These are phyloP conservation scores for Fissipunctia ypsillon DNA, from an alignment of 2,888 invertebrate species.

Conservation along the genomic window DNA sequence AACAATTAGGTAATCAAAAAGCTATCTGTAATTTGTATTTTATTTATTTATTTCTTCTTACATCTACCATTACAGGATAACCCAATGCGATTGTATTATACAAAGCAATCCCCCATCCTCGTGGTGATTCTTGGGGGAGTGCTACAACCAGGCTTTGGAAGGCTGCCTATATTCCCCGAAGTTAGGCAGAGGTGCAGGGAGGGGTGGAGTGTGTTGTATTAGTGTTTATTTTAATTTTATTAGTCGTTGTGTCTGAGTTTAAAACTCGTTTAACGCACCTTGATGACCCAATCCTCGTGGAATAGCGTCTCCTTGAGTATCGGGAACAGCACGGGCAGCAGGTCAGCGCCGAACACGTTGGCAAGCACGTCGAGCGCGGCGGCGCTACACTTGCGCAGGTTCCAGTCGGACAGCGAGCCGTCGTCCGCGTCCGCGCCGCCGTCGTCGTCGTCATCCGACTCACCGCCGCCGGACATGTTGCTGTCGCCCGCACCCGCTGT, in stretches of 20 bases:
- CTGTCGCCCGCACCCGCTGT: constrained; percentile 88
- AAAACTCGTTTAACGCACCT: constrained; percentile 90
- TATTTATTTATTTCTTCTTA: too few species aligned
- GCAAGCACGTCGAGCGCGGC: constrained; percentile 99
- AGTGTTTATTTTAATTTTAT: neutral
- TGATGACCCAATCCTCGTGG: constrained; percentile 98
- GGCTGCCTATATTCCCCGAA: neutral
- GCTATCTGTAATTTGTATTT: too few species aligned
- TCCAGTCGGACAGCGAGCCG: constrained; percentile 98
- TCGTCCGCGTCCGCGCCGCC: constrained; percentile 96
- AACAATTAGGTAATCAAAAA: neutral
- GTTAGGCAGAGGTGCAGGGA: neutral
- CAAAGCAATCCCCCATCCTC: neutral
- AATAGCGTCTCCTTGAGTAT: constrained; percentile 99
- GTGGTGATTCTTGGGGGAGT: neutral
- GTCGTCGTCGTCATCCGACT: constrained; percentile 94
- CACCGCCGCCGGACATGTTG: constrained; percentile 91
- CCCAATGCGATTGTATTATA: too few species aligned
- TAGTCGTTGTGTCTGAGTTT: neutral
- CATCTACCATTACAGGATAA: too few species aligned
- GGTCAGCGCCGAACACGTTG: constrained; percentile 98
- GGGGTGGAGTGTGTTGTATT: neutral
- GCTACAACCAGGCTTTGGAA: neutral
- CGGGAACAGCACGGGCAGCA: constrained; percentile 98
- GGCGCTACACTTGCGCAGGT: constrained; percentile 99